Base-by-base conservation (phyloP, 2,797 vertebrate genomes). In the Sphaeramia orbicularis region DNA sequence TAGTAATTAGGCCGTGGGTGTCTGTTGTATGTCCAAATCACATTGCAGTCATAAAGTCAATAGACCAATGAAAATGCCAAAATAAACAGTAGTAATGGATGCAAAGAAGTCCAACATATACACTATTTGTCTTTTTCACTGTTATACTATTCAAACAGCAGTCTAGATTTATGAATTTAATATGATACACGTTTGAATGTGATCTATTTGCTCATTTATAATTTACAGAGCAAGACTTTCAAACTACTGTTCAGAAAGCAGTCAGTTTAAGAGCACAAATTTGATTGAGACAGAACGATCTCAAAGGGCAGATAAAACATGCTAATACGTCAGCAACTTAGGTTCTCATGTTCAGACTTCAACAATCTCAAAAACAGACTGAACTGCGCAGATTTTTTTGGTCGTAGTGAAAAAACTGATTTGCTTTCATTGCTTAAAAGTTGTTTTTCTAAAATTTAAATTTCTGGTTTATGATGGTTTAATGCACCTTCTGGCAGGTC, bases 131-230 rank as follows among this genome's bases (percentile, higher is more conserved):
- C 24, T 21, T 41, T 57, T 61, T 52, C 24, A 14, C 9, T 12
- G 7, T 7, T 13, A 11, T 10, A 41, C 8, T 8, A 14, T 35
- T 43, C 32, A 51, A 59, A 12, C 38, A 55, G 32, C 47, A 54
- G 63, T 3, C 43, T 30, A 15, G 59, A 71, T 76, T 68, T 68
- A 68, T 49, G 53, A 56, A 56, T 74, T 38, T 49, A 69, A 79
- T 52, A 40, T 27, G 49, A 24, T 24, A 42, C 24, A 14, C 36
- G 12, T 27, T 42, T 55, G 50, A 16, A n/a, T 41, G 49, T 38
- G 42, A 81, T 61, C 74, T 44, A 78, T 63, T 56, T 18, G 32
- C 35, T 63, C 56, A 76, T 81, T 65, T 48, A 74, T 71, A 57
- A 76, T 78, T 72, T 27, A 81, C 40, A 18, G 32, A 45, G 50